Evolutionary conservation across 2,888 invertebrate species (phyloP), one percentile per base, ranked within the genome.

Genomic region (Monopis laevigella): DNA sequence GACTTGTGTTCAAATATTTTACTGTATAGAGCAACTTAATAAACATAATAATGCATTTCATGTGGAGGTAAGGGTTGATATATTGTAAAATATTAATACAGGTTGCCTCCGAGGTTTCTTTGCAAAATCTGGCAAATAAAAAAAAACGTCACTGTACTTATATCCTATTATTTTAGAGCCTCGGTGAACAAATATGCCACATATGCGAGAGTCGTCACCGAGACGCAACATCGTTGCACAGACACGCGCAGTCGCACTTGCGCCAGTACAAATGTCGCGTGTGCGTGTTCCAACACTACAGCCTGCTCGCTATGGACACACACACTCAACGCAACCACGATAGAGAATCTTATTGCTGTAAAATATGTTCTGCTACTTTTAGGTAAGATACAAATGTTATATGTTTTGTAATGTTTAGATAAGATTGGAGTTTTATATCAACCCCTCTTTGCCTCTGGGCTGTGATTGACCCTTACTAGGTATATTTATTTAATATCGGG

Each of bases 1-100:
- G 2, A 52, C 48, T 17, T 71, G 72, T 56, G 36, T 62, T 5
- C 43, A 53, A 43, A 46, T 12, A 0, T 68, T 60, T 53, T 47
- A 48, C 10, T 51, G 35, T 43, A 41, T 54, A 38, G 47, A 39
- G 28, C 51, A 52, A 11, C 52, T 63, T 35, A 47, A 54, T 2
- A 41, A 21, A 2, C 72, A 72, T 50, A 51, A 58, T 40, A 24
- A 41, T 12, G 46, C 40, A 6, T 43, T 55, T 3, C 69, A 72
- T 54, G 39, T 35, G 1, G 43, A 60, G 57, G 71, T 69, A 44
- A 51, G 49, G 40, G n/a, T n/a, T n/a, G n/a, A 13, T 18, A 29
- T n/a, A 19, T 10, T 18, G 12, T 32, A 24, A 8, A 1, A 14
- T 21, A 13, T n/a, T 34, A 34, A 21, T 41, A 34, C 14, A 32